Base-by-base conservation (phyloP, 2,888 invertebrate species). In the Biston stratarius region DNA sequence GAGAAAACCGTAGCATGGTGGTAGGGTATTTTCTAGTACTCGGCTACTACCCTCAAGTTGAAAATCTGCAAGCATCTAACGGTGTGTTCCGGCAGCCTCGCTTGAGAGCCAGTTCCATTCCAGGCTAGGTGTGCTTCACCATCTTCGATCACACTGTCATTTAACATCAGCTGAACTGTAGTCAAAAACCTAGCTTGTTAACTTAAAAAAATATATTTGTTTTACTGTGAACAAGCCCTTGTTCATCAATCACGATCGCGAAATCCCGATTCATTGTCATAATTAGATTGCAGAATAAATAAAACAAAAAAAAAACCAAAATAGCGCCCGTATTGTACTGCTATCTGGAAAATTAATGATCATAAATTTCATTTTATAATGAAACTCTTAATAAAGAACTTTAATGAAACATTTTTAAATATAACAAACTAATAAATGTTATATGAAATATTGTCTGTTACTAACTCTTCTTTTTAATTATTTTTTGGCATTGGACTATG, bases 221-320 rank as follows among this genome's bases (percentile, higher is more conserved):
- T n/a, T n/a, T 59, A 69, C 45, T 77, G 69, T 81, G 77, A 48
- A 67, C 79, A 14, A 65, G 33, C 15, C 79, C 53, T 77, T 63
- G 72, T 83, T 85, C 86, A 87, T 87, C 84, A 87, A 88, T 88
- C 88, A 87, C 72, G 79, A 83, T 83, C 59, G 79, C 77, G 79
- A 80, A 83, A 80, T 80, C 77, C 83, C 85, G 81, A 87, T 85
- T 79, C 83, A 85, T 83, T 84, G 86, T 81, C 79, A 81, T 87
- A 88, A 87, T 88, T 85, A 87, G 85, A 79, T 80, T 77, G 74
- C 69, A 65, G 61, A 66, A 75, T 74, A 78, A 79, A 76, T 74
- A 73, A 75, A 71, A 74, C 60, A 71, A 70, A 73, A 73, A n/a
- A 24, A 61, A 45, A 10, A 10, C 48, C 72, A 73, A 72, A 51